Conservation (phyloP, 2,797 vertebrate species). For the Urocyon cinereoargenteus region DNA sequence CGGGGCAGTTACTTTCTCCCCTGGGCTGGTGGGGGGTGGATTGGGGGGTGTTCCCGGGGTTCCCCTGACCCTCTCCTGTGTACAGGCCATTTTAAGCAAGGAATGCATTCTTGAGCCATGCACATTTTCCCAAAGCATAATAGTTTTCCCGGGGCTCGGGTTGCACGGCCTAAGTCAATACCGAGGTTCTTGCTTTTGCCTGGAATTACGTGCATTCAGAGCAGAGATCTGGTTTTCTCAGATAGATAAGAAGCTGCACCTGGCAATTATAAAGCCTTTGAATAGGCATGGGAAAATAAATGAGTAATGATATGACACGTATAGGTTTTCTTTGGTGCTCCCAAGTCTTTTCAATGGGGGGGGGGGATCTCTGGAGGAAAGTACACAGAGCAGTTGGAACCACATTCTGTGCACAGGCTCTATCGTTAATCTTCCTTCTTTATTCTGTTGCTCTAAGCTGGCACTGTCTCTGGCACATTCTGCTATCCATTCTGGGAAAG, state of each 20-base stretch:
- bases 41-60: accelerated
- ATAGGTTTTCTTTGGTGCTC: neutral
- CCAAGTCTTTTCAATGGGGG: neutral
- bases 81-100: neutral
- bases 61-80: neutral
- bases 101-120: neutral
- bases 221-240: neutral
- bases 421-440: neutral
- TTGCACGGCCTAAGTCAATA: neutral
- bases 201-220: neutral
- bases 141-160: neutral
- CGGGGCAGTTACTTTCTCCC: neutral
- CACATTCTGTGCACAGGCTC: neutral
- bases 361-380: neutral
- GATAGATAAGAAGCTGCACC: neutral
- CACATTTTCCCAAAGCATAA: neutral
- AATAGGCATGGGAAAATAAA: neutral
- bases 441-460: neutral
- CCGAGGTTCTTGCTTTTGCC: neutral
- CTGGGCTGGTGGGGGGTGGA: no score
- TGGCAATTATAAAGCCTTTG: neutral
- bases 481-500: neutral
- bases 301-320: neutral
- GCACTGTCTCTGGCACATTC: neutral
- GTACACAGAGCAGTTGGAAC: neutral